These are phyloP conservation scores for Garrulus glandarius DNA, from an alignment of 2,797 vertebrate species.

Conservation along the genomic window DNA sequence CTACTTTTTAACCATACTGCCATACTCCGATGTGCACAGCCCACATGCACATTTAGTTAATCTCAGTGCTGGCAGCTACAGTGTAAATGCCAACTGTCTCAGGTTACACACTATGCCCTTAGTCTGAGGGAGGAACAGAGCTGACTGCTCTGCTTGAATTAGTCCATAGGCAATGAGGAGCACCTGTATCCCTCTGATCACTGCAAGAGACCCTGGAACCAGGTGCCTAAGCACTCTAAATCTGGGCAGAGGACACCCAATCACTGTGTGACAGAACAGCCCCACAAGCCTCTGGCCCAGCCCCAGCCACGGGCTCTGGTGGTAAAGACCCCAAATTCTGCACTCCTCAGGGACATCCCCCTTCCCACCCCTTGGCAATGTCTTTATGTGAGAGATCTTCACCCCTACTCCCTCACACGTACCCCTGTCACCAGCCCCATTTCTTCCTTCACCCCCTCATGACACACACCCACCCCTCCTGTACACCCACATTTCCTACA, in stretches of 20 bases:
- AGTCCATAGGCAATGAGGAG: rapidly evolving
- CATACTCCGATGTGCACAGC: rapidly evolving
- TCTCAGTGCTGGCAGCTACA: neutral
- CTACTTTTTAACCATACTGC: neutral
- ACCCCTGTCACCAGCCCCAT: neutral
- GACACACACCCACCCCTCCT: neutral
- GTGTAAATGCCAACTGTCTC: rapidly evolving
- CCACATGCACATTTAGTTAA: rapidly evolving
- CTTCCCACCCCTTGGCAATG: neutral
- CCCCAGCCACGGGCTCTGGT: too few relatives aligned
- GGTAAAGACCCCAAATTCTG: neutral
- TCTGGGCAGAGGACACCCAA: neutral
- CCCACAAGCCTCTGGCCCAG: too few relatives aligned
- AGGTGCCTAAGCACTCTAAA: neutral
- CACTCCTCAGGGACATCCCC: too few relatives aligned
- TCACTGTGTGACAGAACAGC: rapidly evolving
- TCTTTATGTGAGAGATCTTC: neutral
- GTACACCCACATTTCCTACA: neutral
- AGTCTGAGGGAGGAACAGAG: neutral
- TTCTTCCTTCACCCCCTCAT: neutral
- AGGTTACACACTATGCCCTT: rapidly evolving
- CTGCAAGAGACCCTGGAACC: neutral
- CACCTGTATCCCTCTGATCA: rapidly evolving
- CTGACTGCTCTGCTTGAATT: neutral
- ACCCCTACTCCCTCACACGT: too few relatives aligned